These are phyloP conservation scores for Chamaetylas fuelleborni DNA, from an alignment of 2,113 vertebrate genomes.

Conservation along the genomic window DNA sequence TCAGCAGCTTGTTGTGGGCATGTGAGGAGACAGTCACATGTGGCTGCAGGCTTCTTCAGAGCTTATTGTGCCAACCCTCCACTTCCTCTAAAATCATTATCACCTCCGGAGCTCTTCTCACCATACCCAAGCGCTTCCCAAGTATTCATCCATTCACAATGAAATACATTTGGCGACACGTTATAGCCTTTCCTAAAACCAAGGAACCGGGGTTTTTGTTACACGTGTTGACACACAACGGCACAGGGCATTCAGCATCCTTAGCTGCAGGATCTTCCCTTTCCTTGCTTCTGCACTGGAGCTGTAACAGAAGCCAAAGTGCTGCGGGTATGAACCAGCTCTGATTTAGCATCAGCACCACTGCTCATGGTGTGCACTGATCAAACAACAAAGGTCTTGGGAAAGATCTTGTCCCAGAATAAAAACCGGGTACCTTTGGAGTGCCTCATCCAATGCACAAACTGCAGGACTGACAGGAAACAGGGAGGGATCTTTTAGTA, in stretches of 20 bases:
- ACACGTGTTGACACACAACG: too few relatives aligned
- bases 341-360: background rate
- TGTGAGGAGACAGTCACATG: background rate
- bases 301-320: background rate
- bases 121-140: background rate
- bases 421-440: fast-evolving
- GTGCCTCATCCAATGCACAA: background rate
- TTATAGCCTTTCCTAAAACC: background rate
- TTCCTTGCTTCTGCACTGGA: background rate
- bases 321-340: background rate
- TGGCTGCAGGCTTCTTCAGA: background rate
- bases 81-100: background rate
- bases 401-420: background rate
- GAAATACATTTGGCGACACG: background rate
- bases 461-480: background rate
- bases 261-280: background rate
- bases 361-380: background rate
- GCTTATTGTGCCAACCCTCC: background rate
- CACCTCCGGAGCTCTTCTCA: background rate
- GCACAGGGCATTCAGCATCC: background rate
- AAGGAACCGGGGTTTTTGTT: fast-evolving
- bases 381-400: background rate
- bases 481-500: fast-evolving
- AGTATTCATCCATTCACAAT: background rate
- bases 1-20: conserved; percentile 27